phyloP scores from a whole-genome alignment of 35 echinoderm and acorn worm genomes.

The Amphiura filiformis region DNA sequence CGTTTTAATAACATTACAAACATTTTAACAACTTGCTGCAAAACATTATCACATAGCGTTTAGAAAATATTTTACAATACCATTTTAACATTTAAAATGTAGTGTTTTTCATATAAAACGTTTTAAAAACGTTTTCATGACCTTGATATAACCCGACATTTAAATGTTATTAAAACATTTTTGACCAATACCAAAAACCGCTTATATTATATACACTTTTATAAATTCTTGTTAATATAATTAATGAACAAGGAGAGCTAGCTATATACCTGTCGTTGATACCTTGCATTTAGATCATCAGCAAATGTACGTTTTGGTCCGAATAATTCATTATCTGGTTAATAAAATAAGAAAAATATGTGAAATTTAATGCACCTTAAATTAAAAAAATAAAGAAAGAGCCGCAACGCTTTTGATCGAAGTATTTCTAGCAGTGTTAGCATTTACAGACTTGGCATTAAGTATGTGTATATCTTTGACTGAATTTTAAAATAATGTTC shows the following conservation, averaged over 20 bases:
- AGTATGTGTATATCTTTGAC: too few relatives aligned
- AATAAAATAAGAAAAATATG: not conserved
- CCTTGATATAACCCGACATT: too few relatives aligned
- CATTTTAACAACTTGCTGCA: not conserved
- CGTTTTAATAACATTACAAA: too few relatives aligned
- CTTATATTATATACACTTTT: not conserved
- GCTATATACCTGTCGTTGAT: not conserved
- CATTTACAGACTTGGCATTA: not conserved
- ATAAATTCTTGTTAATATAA: not conserved
- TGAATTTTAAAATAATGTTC: too few relatives aligned
- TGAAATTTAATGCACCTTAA: not conserved
- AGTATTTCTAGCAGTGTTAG: not conserved
- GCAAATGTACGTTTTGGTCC: conserved; percentile 54
- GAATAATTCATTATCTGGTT: not conserved
- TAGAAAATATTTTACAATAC: too few relatives aligned
- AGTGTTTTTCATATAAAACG: too few relatives aligned
- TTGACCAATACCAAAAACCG: too few relatives aligned
- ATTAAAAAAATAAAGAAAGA: not conserved
- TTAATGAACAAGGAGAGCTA: not conserved
- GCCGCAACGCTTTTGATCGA: not conserved
- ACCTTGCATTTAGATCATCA: conserved; percentile 39
- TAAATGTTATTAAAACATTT: too few relatives aligned
- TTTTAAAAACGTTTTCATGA: too few relatives aligned
- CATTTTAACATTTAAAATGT: too few relatives aligned
- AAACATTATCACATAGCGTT: not conserved